Percentiles rank a stretch among this genome's conserved stretches.
These are phyloP conservation scores for Brevimyrus niger DNA, from an alignment of 2,113 vertebrate species.

Conservation along the genomic window DNA sequence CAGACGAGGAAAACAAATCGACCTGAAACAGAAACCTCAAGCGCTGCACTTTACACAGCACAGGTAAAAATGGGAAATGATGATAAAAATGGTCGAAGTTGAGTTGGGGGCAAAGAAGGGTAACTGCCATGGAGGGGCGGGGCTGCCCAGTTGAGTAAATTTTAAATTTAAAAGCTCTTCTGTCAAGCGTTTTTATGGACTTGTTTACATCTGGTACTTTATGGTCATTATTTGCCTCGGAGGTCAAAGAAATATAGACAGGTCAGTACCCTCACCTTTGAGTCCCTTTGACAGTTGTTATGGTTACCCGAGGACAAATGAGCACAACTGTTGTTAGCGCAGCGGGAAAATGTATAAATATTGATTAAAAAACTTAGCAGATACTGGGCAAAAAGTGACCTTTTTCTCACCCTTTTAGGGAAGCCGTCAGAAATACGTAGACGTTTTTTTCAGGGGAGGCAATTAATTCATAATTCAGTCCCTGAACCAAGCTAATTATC, in stretches of 20 bases:
- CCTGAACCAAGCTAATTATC: slow-evolving; percentile 47
- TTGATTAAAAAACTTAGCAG: slow-evolving; percentile 67
- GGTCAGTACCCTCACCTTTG: slow-evolving; percentile 30
- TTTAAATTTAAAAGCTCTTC: slow-evolving; percentile 26
- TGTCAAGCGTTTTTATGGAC: slow-evolving; percentile 17
- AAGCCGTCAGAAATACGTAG: slow-evolving; percentile 67
- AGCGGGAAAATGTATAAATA: slow-evolving; percentile 70
- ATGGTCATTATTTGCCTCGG: slow-evolving; percentile 25
- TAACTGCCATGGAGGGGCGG: not conserved
- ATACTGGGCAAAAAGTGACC: slow-evolving; percentile 58
- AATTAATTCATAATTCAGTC: slow-evolving; percentile 69
- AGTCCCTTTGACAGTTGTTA: slow-evolving; percentile 64
- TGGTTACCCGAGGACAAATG: slow-evolving; percentile 68
- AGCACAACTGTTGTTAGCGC: slow-evolving; percentile 60
- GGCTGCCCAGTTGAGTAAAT: slow-evolving; percentile 9
- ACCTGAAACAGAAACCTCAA: not conserved
- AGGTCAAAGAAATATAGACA: slow-evolving; percentile 31
- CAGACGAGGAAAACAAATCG: not conserved
- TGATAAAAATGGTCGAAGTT: not conserved
- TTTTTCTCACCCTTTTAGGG: slow-evolving; percentile 72
- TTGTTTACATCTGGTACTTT: slow-evolving; percentile 32
- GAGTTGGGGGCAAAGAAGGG: not conserved
- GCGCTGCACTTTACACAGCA: not conserved
- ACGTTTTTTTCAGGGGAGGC: slow-evolving; percentile 52
- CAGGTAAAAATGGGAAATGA: not conserved